These are phyloP conservation scores for Craterocephalus amniculus DNA, from an alignment of 2,797 vertebrate genomes.

Conservation along the genomic window DNA sequence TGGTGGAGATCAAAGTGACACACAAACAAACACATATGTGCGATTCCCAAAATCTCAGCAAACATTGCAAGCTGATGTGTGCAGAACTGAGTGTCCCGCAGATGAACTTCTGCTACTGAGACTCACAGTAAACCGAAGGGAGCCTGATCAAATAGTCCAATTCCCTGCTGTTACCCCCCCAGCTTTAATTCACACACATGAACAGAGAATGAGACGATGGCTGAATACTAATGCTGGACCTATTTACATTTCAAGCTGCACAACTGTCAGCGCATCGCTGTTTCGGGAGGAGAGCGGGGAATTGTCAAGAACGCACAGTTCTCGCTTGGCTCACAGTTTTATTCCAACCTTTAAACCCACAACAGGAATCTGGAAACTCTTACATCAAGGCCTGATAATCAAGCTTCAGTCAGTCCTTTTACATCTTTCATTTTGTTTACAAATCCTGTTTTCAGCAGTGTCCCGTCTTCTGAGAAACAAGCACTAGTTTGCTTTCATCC, in stretches of 20 bases:
- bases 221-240: constrained; percentile 71
- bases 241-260: constrained; percentile 75
- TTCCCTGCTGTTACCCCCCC: constrained; percentile 62
- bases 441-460: constrained; percentile 38
- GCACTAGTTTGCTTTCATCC: not conserved
- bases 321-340: constrained; percentile 45
- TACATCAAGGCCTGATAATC: constrained; percentile 50
- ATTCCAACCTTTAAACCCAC: constrained; percentile 56
- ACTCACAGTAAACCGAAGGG: constrained; percentile 73
- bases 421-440: constrained; percentile 66
- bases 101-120: constrained; percentile 79
- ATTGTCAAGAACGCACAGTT: constrained; percentile 62
- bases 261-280: constrained; percentile 65
- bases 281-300: constrained; percentile 54
- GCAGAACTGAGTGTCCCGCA: constrained; percentile 65
- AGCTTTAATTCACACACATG: constrained; percentile 31
- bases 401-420: constrained; percentile 44
- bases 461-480: constrained; percentile 14
- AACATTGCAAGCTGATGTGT: constrained; percentile 51
- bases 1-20: constrained; percentile 32
- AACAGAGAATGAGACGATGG: constrained; percentile 40
- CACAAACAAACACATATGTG: constrained; percentile 29
- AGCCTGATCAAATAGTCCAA: constrained; percentile 80
- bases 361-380: constrained; percentile 35
- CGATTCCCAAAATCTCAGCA: constrained; percentile 55